Evolutionary conservation across 2,113 vertebrate species (phyloP), one percentile per base, ranked within the genome.

Genomic region (Eubucco bourcierii): DNA sequence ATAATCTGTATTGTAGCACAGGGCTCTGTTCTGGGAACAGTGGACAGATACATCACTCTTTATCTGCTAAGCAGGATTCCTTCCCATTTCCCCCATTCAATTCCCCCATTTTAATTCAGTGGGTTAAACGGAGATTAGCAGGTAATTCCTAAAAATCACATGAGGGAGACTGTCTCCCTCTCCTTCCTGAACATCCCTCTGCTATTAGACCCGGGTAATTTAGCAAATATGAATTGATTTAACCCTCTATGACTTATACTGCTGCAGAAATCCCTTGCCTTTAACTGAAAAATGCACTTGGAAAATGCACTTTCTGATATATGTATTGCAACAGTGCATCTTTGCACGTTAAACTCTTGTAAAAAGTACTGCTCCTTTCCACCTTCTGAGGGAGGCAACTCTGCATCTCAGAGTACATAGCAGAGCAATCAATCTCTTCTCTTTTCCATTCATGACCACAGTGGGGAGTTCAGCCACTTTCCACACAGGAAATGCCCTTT

Each of bases 181-280:
- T 84, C 81, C 70, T 72, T 76, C 78, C 88, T 65, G 72, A 84
- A 92, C 28, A 92, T 79, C 82, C 76, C 76, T 83, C 71, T 61
- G 28, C 77, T 88, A 95, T 91, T 95, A 97, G 90, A 68, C 93
- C 53, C 74, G 71, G 72, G 76, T 90, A 84, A 95, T 94, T 93
- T 92, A 88, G 81, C 82, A 89, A 80, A 65, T 91, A 95, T 85
- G 82, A 83, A 95, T 75, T 92, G 81, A 94, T 82, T 95, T 68
- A 88, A 95, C 72, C 73, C 79, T 88, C 92, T 91, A 29, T 73
- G 60, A 84, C 77, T 94, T 90, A 77, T 47, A 39, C 78, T 88
- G 81, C 94, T 90, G 55, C 61, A 86, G 88, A 95, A 94, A 79
- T 80, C 59, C 63, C 59, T 87, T 86, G 70, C 59, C 61, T 78